These are phyloP conservation scores for Sipha maydis DNA, from an alignment of 2,888 invertebrate genomes.

Conservation along the genomic window DNA sequence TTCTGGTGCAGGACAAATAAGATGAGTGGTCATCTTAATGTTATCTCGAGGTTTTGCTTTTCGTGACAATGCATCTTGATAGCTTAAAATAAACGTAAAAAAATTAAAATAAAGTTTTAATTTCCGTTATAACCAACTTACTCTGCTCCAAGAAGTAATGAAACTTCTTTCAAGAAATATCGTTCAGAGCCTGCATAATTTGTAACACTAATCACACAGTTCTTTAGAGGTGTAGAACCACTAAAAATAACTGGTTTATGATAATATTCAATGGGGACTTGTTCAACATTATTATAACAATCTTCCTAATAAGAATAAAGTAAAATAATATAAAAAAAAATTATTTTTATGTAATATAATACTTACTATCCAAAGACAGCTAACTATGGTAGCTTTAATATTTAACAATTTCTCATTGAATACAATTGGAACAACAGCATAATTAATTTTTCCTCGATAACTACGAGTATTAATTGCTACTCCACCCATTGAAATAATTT, in stretches of 20 bases:
- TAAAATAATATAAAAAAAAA: slow-evolving; percentile 22
- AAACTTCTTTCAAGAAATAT: slow-evolving; percentile 77
- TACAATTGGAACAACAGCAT: slow-evolving; percentile 73
- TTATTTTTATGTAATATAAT: not conserved
- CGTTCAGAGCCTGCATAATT: slow-evolving; percentile 80
- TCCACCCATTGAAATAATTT: slow-evolving; percentile 67
- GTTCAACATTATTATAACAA: slow-evolving; percentile 72
- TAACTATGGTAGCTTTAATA: slow-evolving; percentile 74
- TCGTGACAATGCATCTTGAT: slow-evolving; percentile 77
- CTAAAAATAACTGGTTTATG: slow-evolving; percentile 75
- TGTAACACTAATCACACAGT: slow-evolving; percentile 83
- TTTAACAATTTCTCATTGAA: slow-evolving; percentile 65
- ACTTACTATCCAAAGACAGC: slow-evolving; percentile 77
- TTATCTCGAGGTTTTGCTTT: slow-evolving; percentile 69
- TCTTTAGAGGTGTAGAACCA: slow-evolving; percentile 71
- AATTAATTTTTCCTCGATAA: slow-evolving; percentile 74
- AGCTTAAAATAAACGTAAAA: slow-evolving; percentile 67
- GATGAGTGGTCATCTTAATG: slow-evolving; percentile 79
- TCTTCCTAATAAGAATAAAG: slow-evolving; percentile 71
- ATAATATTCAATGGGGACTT: slow-evolving; percentile 77
- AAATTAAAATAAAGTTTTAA: not conserved
- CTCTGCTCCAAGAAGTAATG: slow-evolving; percentile 77
- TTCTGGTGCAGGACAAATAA: slow-evolving; percentile 78
- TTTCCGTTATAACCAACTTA: slow-evolving; percentile 27
- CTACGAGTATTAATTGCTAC: slow-evolving; percentile 68